These are phyloP conservation scores for Thaumetopoea pityocampa DNA, from an alignment of 1,140 invertebrate genomes.

Conservation along the genomic window DNA sequence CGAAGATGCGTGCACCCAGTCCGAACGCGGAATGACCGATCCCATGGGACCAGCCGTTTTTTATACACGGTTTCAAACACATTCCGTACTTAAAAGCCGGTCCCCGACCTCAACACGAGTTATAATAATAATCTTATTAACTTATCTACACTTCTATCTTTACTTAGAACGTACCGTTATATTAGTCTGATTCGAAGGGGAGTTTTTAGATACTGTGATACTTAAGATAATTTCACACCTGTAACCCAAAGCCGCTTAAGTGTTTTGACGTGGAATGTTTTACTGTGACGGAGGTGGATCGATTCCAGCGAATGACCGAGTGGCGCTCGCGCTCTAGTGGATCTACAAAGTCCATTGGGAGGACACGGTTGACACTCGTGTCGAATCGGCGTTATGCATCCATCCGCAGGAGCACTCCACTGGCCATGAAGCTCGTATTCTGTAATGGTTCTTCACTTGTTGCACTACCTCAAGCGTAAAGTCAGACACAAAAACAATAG, in stretches of 20 bases:
- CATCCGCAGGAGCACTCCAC: constrained; percentile 32
- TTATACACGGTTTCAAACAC: constrained; percentile 69
- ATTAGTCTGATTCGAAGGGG: constrained; percentile 58
- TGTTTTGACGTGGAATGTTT: constrained; percentile 48
- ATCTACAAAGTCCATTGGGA: constrained; percentile 35
- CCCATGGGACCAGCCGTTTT: constrained; percentile 59
- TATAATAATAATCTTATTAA: constrained; percentile 75
- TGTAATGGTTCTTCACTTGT: constrained; percentile 32
- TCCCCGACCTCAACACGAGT: constrained; percentile 53
- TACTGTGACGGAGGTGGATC: constrained; percentile 21
- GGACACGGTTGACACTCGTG: constrained; percentile 50
- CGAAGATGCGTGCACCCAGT: constrained; percentile 56
- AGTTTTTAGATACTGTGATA: constrained; percentile 54
- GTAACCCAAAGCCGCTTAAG: constrained; percentile 45
- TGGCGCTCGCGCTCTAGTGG: constrained; percentile 28
- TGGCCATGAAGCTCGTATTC: neutral
- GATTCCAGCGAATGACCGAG: constrained; percentile 10
- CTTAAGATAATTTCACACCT: constrained; percentile 71
- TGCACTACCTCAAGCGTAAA: constrained; percentile 43
- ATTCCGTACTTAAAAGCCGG: constrained; percentile 67
- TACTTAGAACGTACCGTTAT: constrained; percentile 71
- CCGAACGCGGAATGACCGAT: constrained; percentile 61
- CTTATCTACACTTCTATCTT: constrained; percentile 71
- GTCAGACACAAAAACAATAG: too few relatives aligned
- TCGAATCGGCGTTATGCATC: constrained; percentile 48